phyloP scores from a whole-genome alignment of 2,888 invertebrate genomes.

The Hydropsyche betteni region DNA sequence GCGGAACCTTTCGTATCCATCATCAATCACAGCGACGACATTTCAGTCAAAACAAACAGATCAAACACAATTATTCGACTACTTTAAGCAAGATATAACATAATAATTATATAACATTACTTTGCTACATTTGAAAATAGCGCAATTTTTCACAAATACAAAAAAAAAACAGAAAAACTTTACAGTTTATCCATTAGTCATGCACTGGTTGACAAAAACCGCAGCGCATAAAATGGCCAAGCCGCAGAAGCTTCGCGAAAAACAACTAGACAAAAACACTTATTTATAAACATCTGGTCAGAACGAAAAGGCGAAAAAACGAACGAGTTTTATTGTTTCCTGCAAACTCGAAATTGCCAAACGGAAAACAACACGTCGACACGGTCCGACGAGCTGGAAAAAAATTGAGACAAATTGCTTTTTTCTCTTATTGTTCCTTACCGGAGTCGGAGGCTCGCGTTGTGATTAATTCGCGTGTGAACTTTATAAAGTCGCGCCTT shows the following conservation, averaged over 20 bases:
- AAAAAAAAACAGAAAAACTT: not conserved
- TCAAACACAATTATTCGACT: not conserved
- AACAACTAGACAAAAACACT: not conserved
- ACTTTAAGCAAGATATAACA: not conserved
- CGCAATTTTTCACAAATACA: not conserved
- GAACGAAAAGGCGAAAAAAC: not conserved
- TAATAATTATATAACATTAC: not conserved
- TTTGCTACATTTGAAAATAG: not conserved
- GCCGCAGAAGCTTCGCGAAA: not conserved
- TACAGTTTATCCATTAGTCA: slow-evolving; percentile 6
- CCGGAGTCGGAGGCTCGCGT: too few species aligned
- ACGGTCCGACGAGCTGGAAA: not conserved
- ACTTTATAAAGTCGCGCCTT: too few species aligned
- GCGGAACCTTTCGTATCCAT: not conserved
- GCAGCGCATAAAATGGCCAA: not conserved
- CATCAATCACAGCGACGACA: slow-evolving; percentile 7
- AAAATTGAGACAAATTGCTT: not conserved
- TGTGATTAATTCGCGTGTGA: too few species aligned
- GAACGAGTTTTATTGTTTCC: not conserved
- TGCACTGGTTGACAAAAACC: slow-evolving; percentile 21
- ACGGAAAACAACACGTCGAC: not conserved
- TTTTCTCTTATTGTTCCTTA: too few species aligned
- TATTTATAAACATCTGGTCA: not conserved
- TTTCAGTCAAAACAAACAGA: slow-evolving; percentile 1
- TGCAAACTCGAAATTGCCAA: not conserved